A percentile compares a stretch with the other conserved stretches of the same genome.
Conservation (phyloP, 2,113 vertebrate genomes). For the Salvelinus sp. region DNA sequence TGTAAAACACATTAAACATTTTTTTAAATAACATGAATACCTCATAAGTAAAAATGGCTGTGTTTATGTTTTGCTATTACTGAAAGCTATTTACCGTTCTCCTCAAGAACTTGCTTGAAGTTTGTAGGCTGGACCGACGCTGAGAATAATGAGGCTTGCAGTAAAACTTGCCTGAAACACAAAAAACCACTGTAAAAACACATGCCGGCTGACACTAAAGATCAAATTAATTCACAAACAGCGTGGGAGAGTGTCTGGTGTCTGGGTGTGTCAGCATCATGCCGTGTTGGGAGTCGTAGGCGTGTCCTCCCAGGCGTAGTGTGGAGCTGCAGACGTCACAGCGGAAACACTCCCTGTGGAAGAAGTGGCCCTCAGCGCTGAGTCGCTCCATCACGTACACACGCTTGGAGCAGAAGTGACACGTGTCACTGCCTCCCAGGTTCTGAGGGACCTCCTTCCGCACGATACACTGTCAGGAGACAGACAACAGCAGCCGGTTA, state of each 20-base stretch:
- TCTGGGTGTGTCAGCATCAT: background rate
- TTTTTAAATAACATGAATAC: background rate
- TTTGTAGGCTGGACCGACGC: constrained; percentile 68
- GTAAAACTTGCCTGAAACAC: constrained; percentile 87
- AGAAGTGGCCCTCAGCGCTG: constrained; percentile 90
- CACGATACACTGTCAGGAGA: constrained; percentile 72
- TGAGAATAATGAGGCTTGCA: constrained; percentile 91
- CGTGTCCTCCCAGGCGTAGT: constrained; percentile 84
- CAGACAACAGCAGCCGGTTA: background rate
- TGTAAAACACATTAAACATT: background rate
- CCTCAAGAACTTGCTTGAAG: constrained; percentile 59
- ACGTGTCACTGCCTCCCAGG: constrained; percentile 86
- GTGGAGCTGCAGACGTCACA: constrained; percentile 84
- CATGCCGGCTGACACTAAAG: too few species aligned
- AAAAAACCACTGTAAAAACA: constrained; percentile 10
- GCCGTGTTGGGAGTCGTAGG: constrained; percentile 80
- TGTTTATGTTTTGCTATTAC: too few species aligned
- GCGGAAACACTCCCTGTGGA: constrained; percentile 95
- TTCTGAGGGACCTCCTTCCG: constrained; percentile 77
- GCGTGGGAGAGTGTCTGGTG: background rate
- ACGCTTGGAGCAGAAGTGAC: constrained; percentile 90
- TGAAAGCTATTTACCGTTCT: constrained; percentile 56
- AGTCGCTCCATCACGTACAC: constrained; percentile 95
- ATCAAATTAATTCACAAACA: constrained; percentile 3
- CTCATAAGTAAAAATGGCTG: background rate